Evolutionary conservation across 2,113 vertebrate species (phyloP), one percentile per base, ranked within the genome.

Genomic region (Nothoprocta pentlandii): DNA sequence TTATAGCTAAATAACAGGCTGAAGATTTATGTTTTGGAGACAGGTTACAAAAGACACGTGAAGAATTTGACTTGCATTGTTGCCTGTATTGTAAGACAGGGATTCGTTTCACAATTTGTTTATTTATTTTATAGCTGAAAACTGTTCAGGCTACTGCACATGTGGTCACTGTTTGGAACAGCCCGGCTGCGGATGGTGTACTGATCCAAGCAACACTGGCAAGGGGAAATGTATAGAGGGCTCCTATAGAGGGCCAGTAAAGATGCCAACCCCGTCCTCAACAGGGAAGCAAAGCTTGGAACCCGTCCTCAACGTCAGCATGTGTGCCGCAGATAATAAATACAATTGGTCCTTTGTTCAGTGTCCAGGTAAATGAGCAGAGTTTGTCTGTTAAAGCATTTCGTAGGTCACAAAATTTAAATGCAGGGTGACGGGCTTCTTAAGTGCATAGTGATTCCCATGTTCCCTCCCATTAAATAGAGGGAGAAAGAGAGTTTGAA

Each of bases 321-420:
- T 99, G 98, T 99, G 99, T 73, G 97, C 97, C 8, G 77, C 86
- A 6, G 98, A 99, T 80, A 98, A 92, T 96, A 98, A 46, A 58
- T 99, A 98, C 73, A 99, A 99, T 92, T 99, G 99, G 99, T 99
- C 99, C 89, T 99, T 99, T 51, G 99, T 99, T 89, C 98, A 99
- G 71, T 99, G 99, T 89, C 99, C 99, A 97, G 99, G 99, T 99
- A 96, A 97, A 5, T 0, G 3, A 79, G 32, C 13, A 3, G 13
- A 0, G 0, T n/a, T 59, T 5, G 5, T 4, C 26, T 59, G 19
- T 46, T 67, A 8, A 9, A 26, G 2, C 7, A 0, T 4, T 62
- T 69, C 1, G 11, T 4, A 3, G 0, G 1, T 10, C 3, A 22
- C 39, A n/a, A 6, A 7, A 0, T 1, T n/a, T 16, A n/a, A 71